Evolutionary conservation across 2,888 invertebrate species (phyloP).

Genomic region (Pollenia angustigena): DNA sequence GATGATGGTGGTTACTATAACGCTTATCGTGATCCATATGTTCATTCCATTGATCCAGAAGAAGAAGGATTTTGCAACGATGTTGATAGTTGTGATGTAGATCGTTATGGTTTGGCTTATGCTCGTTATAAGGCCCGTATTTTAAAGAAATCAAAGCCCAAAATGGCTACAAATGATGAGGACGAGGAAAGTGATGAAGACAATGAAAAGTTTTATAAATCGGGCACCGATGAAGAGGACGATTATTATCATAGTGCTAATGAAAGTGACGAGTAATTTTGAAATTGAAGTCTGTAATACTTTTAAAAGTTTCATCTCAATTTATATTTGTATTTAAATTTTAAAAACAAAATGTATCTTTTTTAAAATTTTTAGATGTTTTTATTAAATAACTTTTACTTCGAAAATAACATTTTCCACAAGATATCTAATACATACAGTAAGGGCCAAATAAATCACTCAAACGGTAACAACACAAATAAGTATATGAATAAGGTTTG

Average conservation of each 20-base stretch:
- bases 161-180: conserved; percentile 69
- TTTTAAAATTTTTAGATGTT: too few species aligned
- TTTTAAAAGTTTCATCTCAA: neutral
- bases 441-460: too few species aligned
- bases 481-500: too few species aligned
- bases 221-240: conserved; percentile 57
- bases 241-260: conserved; percentile 66
- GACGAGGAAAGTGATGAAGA: conserved; percentile 33
- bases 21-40: conserved; percentile 81
- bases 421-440: too few species aligned
- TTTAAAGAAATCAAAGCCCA: conserved; percentile 73
- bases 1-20: conserved; percentile 79
- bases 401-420: too few species aligned
- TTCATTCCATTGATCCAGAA: conserved; percentile 83
- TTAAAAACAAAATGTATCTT: too few species aligned
- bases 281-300: neutral
- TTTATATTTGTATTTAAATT: neutral
- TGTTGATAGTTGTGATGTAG: conserved; percentile 85
- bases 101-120: conserved; percentile 87
- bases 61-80: conserved; percentile 82
- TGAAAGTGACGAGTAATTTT: conserved; percentile 52
- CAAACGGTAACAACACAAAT: too few species aligned
- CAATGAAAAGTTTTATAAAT: conserved; percentile 21
- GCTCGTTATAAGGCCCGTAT: conserved; percentile 88
- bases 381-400: too few species aligned